phyloP scores from a whole-genome alignment of 64 coral and sea anemone species.

The Hydrozoanthus tunicans region DNA sequence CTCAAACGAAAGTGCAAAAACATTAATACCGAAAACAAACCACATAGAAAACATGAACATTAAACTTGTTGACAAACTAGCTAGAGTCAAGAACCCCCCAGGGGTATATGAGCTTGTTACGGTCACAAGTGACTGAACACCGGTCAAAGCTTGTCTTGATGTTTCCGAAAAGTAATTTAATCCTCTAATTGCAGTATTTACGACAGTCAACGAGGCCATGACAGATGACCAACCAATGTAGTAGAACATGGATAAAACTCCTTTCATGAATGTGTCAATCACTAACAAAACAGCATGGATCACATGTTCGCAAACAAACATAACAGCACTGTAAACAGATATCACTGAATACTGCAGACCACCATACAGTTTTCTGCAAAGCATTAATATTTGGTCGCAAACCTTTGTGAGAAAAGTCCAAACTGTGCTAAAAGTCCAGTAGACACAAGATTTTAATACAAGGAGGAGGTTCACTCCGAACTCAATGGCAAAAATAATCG shows the following conservation, averaged over 20 bases:
- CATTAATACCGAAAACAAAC: slow-evolving; percentile 38
- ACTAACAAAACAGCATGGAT: slow-evolving; percentile 9
- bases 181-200: slow-evolving; percentile 5
- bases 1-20: slow-evolving; percentile 8
- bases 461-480: slow-evolving; percentile 48
- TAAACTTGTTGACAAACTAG: slow-evolving; percentile 11
- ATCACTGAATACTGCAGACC: neutral
- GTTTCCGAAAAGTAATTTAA: neutral
- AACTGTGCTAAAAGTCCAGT: slow-evolving; percentile 9
- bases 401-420: slow-evolving; percentile 28
- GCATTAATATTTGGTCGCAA: neutral
- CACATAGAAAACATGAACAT: slow-evolving; percentile 4
- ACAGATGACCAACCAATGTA: slow-evolving; percentile 39
- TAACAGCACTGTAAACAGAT: neutral
- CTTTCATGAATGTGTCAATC: neutral
- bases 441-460: neutral
- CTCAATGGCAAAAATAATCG: slow-evolving; percentile 56
- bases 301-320: neutral
- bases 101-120: slow-evolving; percentile 18
- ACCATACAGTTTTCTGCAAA: neutral
- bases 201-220: neutral
- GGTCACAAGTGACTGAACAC: slow-evolving; percentile 1
- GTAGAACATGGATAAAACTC: slow-evolving; percentile 16
- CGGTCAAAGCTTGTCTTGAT: neutral
- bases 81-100: slow-evolving; percentile 4